A percentile compares a stretch with the other conserved stretches of the same genome.
These are phyloP conservation scores for Gopherus evgoodei DNA, from an alignment of 2,113 vertebrate genomes.

Conservation along the genomic window DNA sequence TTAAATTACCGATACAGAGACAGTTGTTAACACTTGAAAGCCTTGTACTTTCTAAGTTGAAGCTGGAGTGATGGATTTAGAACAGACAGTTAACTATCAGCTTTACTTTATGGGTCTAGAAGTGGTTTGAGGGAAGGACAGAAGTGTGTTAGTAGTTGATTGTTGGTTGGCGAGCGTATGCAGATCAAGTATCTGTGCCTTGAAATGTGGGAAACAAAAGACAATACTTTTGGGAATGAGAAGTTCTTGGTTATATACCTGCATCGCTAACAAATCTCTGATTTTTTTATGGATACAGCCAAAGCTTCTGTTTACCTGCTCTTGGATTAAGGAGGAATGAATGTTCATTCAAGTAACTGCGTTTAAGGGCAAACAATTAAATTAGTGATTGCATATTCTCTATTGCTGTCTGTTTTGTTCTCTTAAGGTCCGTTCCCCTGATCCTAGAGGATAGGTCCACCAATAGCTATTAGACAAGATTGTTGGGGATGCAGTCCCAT, in stretches of 20 bases:
- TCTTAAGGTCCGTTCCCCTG: background rate
- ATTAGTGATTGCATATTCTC: background rate
- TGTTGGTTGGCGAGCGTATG: background rate
- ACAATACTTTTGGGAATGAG: background rate
- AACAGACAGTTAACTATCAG: background rate
- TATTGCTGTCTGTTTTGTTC: background rate
- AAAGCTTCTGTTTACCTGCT: background rate
- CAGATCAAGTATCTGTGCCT: background rate
- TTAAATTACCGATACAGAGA: background rate
- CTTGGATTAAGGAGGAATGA: background rate
- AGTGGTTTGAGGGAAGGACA: background rate
- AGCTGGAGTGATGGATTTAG: background rate
- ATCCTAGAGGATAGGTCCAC: background rate
- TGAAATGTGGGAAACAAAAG: background rate
- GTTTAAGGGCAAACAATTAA: constrained; percentile 6
- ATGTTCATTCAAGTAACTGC: constrained; percentile 12
- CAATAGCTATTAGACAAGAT: background rate
- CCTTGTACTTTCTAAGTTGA: background rate
- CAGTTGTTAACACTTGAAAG: background rate
- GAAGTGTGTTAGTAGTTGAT: background rate
- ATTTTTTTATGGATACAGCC: background rate
- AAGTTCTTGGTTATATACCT: background rate
- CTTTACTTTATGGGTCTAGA: background rate
- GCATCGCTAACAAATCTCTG: background rate
- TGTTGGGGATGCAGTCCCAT: background rate